Evolutionary conservation across 2,113 vertebrate genomes (phyloP).

Genomic region (Nothocercus julius): DNA sequence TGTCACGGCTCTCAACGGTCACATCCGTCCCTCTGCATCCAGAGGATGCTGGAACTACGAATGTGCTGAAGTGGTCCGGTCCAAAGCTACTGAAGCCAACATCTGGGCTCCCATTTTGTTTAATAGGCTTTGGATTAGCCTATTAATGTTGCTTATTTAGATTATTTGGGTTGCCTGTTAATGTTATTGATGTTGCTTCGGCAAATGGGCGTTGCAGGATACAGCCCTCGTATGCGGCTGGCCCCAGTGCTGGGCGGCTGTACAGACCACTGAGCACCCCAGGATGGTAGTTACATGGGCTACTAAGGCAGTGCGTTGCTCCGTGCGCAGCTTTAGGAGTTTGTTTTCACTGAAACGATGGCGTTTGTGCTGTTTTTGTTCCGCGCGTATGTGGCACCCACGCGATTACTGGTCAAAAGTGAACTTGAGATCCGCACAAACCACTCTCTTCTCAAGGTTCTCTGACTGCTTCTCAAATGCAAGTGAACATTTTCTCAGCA

Average conservation of each 20-base stretch:
- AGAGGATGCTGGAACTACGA: background rate
- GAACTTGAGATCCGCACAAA: background rate
- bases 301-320: background rate
- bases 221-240: background rate
- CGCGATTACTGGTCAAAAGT: background rate
- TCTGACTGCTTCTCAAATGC: too few relatives aligned
- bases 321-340: background rate
- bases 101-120: background rate
- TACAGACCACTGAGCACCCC: background rate
- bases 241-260: background rate
- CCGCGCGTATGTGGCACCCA: background rate
- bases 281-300: background rate
- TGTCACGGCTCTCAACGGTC: background rate
- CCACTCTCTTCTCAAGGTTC: background rate
- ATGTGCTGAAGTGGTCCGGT: background rate
- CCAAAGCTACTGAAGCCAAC: background rate
- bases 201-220: background rate
- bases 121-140: background rate
- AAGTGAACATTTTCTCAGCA: constrained; percentile 24
- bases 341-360: background rate
- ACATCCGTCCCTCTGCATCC: background rate
- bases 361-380: background rate
- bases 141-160: background rate
- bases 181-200: background rate
- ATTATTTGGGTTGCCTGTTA: too few relatives aligned